Evolutionary conservation across 1,140 invertebrate species (phyloP), one percentile per base, ranked within the genome.

Genomic region (Saccostrea echinata): DNA sequence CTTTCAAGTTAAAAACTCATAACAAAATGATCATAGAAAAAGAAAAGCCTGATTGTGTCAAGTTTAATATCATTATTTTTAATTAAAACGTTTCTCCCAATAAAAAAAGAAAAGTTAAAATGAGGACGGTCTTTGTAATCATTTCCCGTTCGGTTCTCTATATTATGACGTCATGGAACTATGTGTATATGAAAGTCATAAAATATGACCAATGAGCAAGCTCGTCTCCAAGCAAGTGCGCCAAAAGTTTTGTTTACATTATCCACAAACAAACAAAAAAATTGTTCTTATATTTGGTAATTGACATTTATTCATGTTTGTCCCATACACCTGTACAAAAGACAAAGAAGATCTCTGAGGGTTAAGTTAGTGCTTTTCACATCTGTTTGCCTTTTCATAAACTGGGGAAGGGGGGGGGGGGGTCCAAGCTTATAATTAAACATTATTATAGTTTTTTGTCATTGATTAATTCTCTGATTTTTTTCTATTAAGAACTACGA

Each of bases 131-230:
- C 52, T 24, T 52, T 2, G 18, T 11, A 3, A 51, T 24, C n/a
- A 83, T n/a, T 51, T 83, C 24, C 81, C 43, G 33, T 52, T 83
- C 81, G 35, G 43, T 53, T 52, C 81, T 83, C 81, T 51, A 27
- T 9, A 51, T 13, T 30, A 53, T 52, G 35, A 51, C 52, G 81
- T 83, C 35, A 52, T 83, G 11, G 81, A 83, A 51, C 12, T 52
- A 2, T 83, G 81, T 52, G 52, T 83, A 83, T 51, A 83, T 83
- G 81, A 35, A 51, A 52, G 81, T 53, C 18, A 52, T 53, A 53
- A 53, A 76, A 76, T 76, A 76, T 76, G 68, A 76, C 81, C 81
- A 83, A 83, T 83, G 81, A 83, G 52, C 81, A 53, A 52, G 52
- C 81, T 51, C 43, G 81, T 52, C 52, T 83, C 52, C 43, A 53